Percentiles rank a stretch among this genome's conserved stretches.
Conservation (phyloP, 2,888 invertebrate genomes). For the Rhopalosiphum nymphaeae region DNA sequence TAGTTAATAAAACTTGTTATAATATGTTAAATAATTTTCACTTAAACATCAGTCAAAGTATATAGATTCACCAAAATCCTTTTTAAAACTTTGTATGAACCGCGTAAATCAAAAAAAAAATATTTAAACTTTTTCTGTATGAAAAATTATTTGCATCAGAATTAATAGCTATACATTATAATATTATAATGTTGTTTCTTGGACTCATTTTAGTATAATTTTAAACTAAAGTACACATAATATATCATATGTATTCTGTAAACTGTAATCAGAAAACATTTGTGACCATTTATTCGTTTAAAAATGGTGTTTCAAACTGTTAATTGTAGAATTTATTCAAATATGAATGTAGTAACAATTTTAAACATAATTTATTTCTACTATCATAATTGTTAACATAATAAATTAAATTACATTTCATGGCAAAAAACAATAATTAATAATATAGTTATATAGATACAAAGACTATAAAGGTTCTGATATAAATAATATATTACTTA, state of each 20-base stretch:
- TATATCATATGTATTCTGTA: not conserved
- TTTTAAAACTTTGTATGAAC: slow-evolving; percentile 8
- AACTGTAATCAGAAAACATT: not conserved
- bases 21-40: slow-evolving; percentile 3
- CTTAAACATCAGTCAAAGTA: not conserved
- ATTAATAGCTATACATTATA: not conserved
- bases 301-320: not conserved
- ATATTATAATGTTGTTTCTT: not conserved
- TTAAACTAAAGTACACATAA: not conserved
- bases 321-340: not conserved
- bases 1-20: not conserved
- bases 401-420: not conserved
- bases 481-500: not conserved
- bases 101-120: not conserved
- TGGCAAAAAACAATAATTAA: not conserved
- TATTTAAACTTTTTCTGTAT: not conserved
- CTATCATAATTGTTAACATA: not conserved
- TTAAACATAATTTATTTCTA: not conserved
- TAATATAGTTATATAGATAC: not conserved
- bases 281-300: not conserved
- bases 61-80: not conserved
- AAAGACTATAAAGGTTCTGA: not conserved
- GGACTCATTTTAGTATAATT: not conserved
- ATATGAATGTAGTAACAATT: not conserved
- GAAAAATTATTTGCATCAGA: not conserved